Conservation (phyloP, 2,797 vertebrate species). For the Gobio occitaniae region DNA sequence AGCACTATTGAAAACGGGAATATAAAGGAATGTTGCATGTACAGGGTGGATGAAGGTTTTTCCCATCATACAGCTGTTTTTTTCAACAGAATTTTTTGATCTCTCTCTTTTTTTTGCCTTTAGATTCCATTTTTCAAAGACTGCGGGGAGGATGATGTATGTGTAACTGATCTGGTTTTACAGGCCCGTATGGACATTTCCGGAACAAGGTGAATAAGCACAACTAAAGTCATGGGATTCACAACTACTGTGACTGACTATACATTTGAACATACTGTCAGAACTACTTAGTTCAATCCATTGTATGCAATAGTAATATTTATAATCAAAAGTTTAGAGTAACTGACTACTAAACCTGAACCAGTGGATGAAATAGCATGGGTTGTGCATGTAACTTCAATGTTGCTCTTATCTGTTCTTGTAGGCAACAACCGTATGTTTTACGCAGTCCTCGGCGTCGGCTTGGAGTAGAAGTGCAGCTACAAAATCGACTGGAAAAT, state of each 20-base stretch:
- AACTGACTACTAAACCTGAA: neutral
- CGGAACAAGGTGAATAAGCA: conserved; percentile 82
- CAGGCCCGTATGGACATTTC: conserved; percentile 84
- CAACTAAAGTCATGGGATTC: neutral
- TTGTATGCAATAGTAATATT: neutral
- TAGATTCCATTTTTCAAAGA: conserved; percentile 97
- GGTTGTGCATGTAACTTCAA: conserved; percentile 1
- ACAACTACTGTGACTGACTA: neutral
- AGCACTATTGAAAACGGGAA: conserved; percentile 3
- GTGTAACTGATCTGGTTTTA: conserved; percentile 87
- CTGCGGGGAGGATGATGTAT: conserved; percentile 92
- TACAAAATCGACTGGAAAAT: conserved; percentile 90
- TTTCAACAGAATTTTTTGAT: neutral
- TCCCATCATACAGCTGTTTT: neutral
- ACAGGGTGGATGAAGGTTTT: neutral
- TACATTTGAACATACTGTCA: neutral
- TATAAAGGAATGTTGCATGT: neutral
- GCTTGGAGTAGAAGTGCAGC: conserved; percentile 81
- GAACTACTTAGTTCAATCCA: neutral
- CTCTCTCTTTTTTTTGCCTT: neutral
- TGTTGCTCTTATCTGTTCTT: conserved; percentile 14
- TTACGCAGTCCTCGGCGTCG: conserved; percentile 84
- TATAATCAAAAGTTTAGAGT: neutral
- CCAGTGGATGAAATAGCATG: neutral
- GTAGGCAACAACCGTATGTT: conserved; percentile 87